Conservation (phyloP, 2,113 vertebrate species). For the Gorsachius goisagi region DNA sequence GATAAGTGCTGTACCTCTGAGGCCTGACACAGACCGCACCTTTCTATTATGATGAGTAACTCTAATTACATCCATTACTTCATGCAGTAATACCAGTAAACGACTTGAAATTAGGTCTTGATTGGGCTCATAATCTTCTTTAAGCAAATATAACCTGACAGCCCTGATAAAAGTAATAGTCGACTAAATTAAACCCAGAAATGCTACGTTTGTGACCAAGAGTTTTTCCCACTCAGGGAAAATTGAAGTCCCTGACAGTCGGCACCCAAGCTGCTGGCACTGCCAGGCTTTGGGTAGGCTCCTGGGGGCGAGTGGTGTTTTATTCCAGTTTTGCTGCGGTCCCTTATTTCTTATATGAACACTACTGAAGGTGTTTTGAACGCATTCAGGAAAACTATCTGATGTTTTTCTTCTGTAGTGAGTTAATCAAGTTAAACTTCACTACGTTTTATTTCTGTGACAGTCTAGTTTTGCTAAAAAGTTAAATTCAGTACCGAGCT, state of each 20-base stretch:
- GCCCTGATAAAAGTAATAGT: background rate
- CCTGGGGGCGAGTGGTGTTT: background rate
- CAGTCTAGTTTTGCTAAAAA: constrained; percentile 17
- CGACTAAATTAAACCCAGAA: background rate
- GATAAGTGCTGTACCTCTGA: background rate
- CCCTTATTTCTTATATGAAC: background rate
- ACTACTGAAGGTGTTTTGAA: background rate
- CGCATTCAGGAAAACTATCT: background rate
- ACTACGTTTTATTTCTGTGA: background rate
- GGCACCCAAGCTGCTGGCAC: background rate
- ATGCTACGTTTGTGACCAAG: background rate
- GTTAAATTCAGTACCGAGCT: constrained; percentile 30
- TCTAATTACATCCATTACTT: background rate
- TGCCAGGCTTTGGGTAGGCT: background rate
- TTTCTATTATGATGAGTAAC: background rate
- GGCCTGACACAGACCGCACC: background rate
- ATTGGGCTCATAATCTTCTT: background rate
- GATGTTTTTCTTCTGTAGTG: background rate
- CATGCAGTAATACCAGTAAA: background rate
- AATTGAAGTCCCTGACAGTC: background rate
- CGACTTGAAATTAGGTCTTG: background rate
- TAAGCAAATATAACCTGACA: background rate
- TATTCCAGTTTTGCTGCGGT: background rate
- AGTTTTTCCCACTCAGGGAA: background rate
- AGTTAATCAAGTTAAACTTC: background rate